Conservation (phyloP, 2,113 vertebrate species). For the Anseranas semipalmata region DNA sequence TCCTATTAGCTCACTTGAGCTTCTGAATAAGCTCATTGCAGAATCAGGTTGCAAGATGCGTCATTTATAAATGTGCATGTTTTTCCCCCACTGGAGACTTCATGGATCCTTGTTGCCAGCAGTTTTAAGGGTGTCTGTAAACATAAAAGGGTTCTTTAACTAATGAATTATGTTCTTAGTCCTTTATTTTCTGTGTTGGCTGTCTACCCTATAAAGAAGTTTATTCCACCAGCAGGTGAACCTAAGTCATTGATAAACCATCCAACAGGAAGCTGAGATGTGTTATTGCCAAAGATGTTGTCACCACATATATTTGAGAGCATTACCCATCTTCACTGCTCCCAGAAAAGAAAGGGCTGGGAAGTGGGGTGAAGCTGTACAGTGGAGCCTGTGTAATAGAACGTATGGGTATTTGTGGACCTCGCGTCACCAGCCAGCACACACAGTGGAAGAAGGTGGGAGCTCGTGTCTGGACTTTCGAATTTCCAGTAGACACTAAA, state of each 20-base stretch:
- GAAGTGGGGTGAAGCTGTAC: not conserved
- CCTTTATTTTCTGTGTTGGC: not conserved
- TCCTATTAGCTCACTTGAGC: not conserved
- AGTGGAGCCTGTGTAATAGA: not conserved
- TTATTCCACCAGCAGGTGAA: not conserved
- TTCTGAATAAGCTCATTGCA: not conserved
- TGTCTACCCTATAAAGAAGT: not conserved
- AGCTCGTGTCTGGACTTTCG: not conserved
- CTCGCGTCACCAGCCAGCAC: not conserved
- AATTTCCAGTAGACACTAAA: not conserved
- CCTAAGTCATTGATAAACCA: not conserved
- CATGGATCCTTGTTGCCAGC: not conserved
- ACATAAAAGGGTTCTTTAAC: not conserved
- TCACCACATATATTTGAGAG: not conserved
- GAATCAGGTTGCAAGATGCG: not conserved
- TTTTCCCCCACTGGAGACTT: not conserved
- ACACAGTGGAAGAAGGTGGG: not conserved
- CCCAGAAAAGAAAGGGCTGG: not conserved
- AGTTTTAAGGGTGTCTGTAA: not conserved
- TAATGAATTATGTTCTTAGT: not conserved
- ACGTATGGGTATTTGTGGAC: not conserved
- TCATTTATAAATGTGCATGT: not conserved
- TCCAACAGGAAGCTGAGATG: not conserved
- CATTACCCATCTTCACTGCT: not conserved
- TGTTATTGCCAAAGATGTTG: not conserved